These are phyloP conservation scores for Sesia apiformis DNA, from an alignment of 2,888 invertebrate species.

Conservation along the genomic window DNA sequence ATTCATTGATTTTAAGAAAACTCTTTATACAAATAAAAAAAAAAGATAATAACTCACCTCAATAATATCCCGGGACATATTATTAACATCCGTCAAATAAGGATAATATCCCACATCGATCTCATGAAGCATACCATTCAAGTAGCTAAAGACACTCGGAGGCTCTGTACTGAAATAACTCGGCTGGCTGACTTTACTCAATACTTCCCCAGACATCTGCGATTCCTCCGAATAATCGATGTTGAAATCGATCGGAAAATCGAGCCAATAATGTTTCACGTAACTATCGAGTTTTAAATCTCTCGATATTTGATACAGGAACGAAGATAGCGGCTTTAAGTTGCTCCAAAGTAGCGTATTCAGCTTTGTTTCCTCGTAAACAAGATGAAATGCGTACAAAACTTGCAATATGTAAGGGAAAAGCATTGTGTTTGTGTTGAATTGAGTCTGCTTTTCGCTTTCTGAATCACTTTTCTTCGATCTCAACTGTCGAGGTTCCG, in stretches of 20 bases:
- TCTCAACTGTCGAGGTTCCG: slow-evolving; percentile 10
- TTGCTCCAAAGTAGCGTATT: slow-evolving; percentile 81
- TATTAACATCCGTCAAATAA: slow-evolving; percentile 82
- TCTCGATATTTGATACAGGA: slow-evolving; percentile 83
- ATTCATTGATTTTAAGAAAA: too few relatives aligned
- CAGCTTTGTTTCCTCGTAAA: slow-evolving; percentile 93
- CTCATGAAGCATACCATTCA: slow-evolving; percentile 78
- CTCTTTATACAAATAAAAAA: too few relatives aligned
- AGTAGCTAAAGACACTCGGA: slow-evolving; percentile 81
- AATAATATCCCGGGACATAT: slow-evolving; percentile 81
- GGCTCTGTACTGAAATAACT: slow-evolving; percentile 76
- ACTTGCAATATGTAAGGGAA: slow-evolving; percentile 84
- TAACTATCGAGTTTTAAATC: slow-evolving; percentile 84
- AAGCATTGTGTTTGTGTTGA: slow-evolving; percentile 79
- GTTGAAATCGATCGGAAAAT: slow-evolving; percentile 80
- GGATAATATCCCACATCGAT: slow-evolving; percentile 77
- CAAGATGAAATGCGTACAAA: slow-evolving; percentile 86
- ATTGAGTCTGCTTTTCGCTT: slow-evolving; percentile 45
- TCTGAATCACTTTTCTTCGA: slow-evolving; percentile 18
- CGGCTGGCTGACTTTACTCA: slow-evolving; percentile 76
- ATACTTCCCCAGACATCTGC: slow-evolving; percentile 72
- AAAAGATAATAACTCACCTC: slow-evolving; percentile 68
- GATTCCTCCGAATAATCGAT: slow-evolving; percentile 51
- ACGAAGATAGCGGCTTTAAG: slow-evolving; percentile 78
- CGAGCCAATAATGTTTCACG: slow-evolving; percentile 87